Percentiles rank a stretch among this genome's conserved stretches.
Evolutionary conservation across 2,888 invertebrate genomes (phyloP).

Genomic region (Philaethria dido): DNA sequence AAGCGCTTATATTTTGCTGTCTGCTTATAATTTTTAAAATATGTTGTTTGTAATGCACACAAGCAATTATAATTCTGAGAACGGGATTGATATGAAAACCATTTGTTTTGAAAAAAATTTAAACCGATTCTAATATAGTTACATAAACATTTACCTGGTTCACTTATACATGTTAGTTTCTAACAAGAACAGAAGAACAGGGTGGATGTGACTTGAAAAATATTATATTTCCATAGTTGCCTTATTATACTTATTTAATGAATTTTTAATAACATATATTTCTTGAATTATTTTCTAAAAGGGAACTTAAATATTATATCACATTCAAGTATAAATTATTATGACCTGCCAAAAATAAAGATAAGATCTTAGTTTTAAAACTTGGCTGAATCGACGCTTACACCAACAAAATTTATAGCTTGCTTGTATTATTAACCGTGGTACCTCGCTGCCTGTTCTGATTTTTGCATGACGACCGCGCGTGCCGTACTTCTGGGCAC

Average conservation of each 20-base stretch:
- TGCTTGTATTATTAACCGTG: conserved; percentile 26
- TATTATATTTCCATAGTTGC: too few relatives aligned
- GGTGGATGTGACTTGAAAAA: too few relatives aligned
- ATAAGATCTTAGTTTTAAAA: conserved; percentile 5
- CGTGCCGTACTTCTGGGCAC: conserved; percentile 71
- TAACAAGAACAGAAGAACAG: too few relatives aligned
- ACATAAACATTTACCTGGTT: too few relatives aligned
- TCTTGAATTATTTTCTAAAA: background rate
- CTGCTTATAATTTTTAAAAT: background rate
- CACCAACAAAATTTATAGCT: conserved; percentile 6
- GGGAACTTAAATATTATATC: background rate
- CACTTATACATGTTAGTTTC: too few relatives aligned
- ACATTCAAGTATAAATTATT: conserved; percentile 1
- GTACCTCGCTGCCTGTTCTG: conserved; percentile 38
- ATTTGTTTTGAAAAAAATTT: too few relatives aligned
- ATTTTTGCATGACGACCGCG: conserved; percentile 64
- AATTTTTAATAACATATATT: too few relatives aligned
- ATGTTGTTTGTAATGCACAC: background rate
- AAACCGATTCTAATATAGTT: too few relatives aligned
- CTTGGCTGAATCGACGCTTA: background rate
- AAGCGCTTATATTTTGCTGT: background rate
- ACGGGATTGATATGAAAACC: background rate
- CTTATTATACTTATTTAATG: too few relatives aligned
- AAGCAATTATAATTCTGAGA: background rate
- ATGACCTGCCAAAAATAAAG: background rate